phyloP scores from a whole-genome alignment of 2,113 vertebrate genomes.

The Alouatta palliata region DNA sequence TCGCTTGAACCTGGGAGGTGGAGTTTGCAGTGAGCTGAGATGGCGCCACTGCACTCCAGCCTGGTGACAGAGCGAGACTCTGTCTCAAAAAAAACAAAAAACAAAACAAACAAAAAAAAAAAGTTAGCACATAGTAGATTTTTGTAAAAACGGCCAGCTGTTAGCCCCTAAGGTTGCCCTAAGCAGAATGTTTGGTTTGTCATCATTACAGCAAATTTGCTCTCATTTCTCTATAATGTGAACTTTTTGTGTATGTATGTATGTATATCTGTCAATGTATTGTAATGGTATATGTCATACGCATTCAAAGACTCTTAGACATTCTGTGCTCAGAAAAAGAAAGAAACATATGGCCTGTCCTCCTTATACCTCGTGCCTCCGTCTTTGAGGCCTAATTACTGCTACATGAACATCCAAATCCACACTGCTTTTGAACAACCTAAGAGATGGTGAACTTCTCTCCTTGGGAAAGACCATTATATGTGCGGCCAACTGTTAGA shows the following conservation, averaged over 20 bases:
- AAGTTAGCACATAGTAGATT: background rate
- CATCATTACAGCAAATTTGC: background rate
- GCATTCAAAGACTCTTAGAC: background rate
- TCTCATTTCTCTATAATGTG: background rate
- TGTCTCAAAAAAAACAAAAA: no score
- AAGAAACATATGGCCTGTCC: no score
- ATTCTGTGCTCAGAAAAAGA: background rate
- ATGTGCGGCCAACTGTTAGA: background rate
- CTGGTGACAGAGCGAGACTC: no score
- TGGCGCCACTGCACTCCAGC: no score
- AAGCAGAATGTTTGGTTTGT: background rate
- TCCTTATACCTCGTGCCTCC: background rate
- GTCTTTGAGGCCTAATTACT: background rate
- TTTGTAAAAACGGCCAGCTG: background rate
- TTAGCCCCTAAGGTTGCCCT: background rate
- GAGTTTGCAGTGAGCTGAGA: no score
- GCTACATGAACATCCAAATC: background rate
- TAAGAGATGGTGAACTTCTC: background rate
- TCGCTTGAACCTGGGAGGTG: no score
- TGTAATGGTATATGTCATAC: background rate
- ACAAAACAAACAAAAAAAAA: background rate
- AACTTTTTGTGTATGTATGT: background rate
- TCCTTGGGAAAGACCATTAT: background rate
- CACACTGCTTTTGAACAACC: background rate
- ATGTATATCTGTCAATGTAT: background rate